Evolutionary conservation across 1,140 invertebrate genomes (phyloP), one percentile per base, ranked within the genome.

Genomic region (Dinoponera quadriceps): DNA sequence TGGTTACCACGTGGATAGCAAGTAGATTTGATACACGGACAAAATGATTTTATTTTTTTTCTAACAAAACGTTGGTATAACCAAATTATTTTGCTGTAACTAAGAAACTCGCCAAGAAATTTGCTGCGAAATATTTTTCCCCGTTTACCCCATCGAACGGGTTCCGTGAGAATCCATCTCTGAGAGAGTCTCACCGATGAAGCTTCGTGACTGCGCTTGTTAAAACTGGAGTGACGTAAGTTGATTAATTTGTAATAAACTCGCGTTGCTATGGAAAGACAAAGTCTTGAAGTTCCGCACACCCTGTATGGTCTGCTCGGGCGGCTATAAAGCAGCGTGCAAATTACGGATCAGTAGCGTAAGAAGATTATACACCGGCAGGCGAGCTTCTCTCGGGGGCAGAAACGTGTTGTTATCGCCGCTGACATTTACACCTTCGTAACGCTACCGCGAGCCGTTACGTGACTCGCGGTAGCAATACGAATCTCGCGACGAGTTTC

Each of bases 381-480:
- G 25, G 69, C 69, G 63, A 69, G 44, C 51, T 54, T 33, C 63
- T 69, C 83, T 27, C 44, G 49, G 60, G 29, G 59, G 77, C 62
- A 63, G 80, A 75, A 83, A 83, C 85, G 71, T 83, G 81, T 57
- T 80, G 75, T 87, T 87, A 87, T 87, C 85, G 85, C 51, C 59
- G 85, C 85, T 87, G 85, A 87, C 85, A 87, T 87, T 87, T 87
- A 83, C 85, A 87, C 85, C 80, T 86, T 66, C 57, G 81, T 75
- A 87, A 83, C 85, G 72, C 85, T 87, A 83, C 81, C 60, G 63
- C 59, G 80, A 22, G 33, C 54, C 80, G 65, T 83, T 86, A 86
- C 85, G 66, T 69, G 78, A 62, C 84, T 82, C 51, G 51, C 13
- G 38, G 51, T 7, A 59, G 11, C 75, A 80, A 69, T 80, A 48